These are phyloP conservation scores for Halesus radiatus DNA, from an alignment of 1,140 invertebrate genomes.

Conservation along the genomic window DNA sequence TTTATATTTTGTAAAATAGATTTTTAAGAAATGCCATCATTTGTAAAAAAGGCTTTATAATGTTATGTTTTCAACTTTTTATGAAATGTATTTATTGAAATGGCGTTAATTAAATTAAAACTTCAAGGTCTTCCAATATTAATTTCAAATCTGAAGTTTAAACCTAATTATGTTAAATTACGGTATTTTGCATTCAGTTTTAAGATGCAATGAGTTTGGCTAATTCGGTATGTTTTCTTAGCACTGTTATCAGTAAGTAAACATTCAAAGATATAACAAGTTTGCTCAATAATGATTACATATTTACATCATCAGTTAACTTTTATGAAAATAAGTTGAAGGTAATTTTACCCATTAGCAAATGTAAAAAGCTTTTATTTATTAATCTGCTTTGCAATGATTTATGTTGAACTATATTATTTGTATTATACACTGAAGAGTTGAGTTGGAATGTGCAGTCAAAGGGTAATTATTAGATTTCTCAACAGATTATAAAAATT, in stretches of 20 bases:
- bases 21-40: conserved; percentile 16
- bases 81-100: background rate
- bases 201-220: background rate
- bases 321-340: background rate
- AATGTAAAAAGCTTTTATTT: conserved; percentile 37
- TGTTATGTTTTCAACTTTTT: conserved; percentile 12
- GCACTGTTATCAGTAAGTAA: background rate
- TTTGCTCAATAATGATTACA: conserved; percentile 7
- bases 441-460: background rate
- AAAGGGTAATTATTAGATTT: too few species aligned
- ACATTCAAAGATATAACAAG: background rate
- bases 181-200: background rate
- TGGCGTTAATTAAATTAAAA: background rate
- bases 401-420: conserved; percentile 11
- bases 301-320: conserved; percentile 1
- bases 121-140: conserved; percentile 21
- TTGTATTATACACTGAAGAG: conserved; percentile 22
- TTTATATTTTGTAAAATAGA: conserved; percentile 19
- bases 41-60: conserved; percentile 26
- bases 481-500: background rate
- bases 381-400: conserved; percentile 14
- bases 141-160: background rate
- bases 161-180: conserved; percentile 5
- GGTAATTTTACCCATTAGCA: conserved; percentile 16
- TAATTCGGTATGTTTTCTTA: background rate